These are phyloP conservation scores for Dicyrtomina minuta DNA, from an alignment of 2,888 invertebrate genomes.

Conservation along the genomic window DNA sequence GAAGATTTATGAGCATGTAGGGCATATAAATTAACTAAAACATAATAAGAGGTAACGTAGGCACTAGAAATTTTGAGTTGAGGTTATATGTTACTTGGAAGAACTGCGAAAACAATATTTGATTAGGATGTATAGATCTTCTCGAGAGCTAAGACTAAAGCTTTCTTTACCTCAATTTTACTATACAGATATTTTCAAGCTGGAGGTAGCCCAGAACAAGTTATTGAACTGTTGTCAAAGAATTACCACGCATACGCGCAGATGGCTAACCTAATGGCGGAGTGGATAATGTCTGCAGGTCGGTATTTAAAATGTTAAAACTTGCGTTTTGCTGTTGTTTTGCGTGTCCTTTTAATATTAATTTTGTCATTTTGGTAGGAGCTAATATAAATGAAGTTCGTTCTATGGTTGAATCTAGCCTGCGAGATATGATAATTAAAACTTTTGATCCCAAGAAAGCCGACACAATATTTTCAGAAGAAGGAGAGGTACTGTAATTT, in stretches of 20 bases:
- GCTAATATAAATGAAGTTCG: constrained; percentile 93
- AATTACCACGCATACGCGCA: constrained; percentile 96
- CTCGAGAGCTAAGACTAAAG: too few relatives aligned
- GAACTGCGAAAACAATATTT: too few relatives aligned
- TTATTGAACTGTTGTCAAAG: constrained; percentile 85
- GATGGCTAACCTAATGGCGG: constrained; percentile 93
- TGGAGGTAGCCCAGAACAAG: constrained; percentile 93
- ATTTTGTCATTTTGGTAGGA: constrained; percentile 60
- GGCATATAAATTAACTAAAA: too few relatives aligned
- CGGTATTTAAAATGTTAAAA: not conserved
- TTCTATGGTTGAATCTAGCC: constrained; percentile 94
- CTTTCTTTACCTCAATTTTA: constrained; percentile 30
- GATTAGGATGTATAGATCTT: not conserved
- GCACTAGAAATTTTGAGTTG: too few relatives aligned
- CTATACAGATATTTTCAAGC: constrained; percentile 77
- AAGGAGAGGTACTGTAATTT: constrained; percentile 73
- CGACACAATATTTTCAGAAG: constrained; percentile 95
- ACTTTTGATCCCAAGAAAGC: constrained; percentile 97
- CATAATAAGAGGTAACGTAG: too few relatives aligned
- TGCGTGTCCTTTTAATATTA: not conserved
- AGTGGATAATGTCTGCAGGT: constrained; percentile 90
- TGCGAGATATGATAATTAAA: constrained; percentile 95
- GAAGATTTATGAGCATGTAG: too few relatives aligned
- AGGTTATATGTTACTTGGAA: too few relatives aligned
- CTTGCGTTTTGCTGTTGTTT: constrained; percentile 19